Evolutionary conservation across 2,797 vertebrate genomes (phyloP).

Genomic region (Denticeps clupeoides): DNA sequence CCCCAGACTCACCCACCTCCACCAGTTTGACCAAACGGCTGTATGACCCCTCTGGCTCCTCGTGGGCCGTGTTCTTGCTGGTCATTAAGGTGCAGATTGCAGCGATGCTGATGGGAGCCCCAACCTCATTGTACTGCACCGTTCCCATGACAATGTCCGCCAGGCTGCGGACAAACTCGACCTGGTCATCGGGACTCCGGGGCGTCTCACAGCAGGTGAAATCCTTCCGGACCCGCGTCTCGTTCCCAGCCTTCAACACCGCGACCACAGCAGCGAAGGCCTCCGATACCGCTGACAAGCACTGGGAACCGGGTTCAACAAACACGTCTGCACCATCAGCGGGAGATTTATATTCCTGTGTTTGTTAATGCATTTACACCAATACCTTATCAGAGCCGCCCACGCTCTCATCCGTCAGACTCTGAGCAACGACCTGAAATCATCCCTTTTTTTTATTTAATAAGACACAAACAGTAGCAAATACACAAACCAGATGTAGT

Average conservation of each 20-base stretch:
- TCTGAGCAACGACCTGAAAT: constrained; percentile 62
- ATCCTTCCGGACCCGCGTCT: constrained; percentile 42
- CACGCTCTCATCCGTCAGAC: constrained; percentile 52
- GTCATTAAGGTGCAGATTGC: constrained; percentile 60
- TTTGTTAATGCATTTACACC: background rate
- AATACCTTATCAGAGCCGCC: constrained; percentile 70
- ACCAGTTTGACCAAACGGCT: constrained; percentile 37
- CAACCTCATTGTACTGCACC: constrained; percentile 67
- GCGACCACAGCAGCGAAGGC: constrained; percentile 56
- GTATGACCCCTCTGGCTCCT: constrained; percentile 29
- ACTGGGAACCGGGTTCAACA: constrained; percentile 40
- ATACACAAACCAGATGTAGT: no score
- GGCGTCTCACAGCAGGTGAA: constrained; percentile 59
- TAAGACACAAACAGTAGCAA: no score
- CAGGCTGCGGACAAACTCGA: constrained; percentile 54
- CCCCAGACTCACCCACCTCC: constrained; percentile 29
- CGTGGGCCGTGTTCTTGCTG: constrained; percentile 23
- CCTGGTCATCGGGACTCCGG: constrained; percentile 39
- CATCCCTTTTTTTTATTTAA: no score
- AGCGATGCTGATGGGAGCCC: constrained; percentile 39
- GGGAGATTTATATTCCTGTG: background rate
- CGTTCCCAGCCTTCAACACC: constrained; percentile 37
- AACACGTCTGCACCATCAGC: background rate
- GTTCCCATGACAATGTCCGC: constrained; percentile 62
- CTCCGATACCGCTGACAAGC: constrained; percentile 38